These are phyloP conservation scores for Drosophila malerkotliana DNA, from an alignment of 1,140 invertebrate species.

Conservation along the genomic window DNA sequence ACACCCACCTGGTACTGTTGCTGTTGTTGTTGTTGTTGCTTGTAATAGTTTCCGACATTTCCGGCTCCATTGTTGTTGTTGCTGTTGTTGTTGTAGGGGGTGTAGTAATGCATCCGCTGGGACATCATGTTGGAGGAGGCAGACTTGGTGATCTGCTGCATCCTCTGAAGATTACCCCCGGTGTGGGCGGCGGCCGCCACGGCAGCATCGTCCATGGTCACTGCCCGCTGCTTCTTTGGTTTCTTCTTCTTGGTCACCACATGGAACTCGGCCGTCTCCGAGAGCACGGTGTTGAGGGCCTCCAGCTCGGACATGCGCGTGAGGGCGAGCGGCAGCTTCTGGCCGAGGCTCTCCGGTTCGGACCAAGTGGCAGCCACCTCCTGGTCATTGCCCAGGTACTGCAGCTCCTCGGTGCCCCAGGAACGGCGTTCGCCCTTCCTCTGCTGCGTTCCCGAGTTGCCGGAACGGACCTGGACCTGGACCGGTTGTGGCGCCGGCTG, in stretches of 20 bases:
- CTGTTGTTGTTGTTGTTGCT: constrained; percentile 32
- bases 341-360: constrained; percentile 15
- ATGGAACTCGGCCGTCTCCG: constrained; percentile 86
- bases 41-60: constrained; percentile 6
- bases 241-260: constrained; percentile 90
- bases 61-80: background rate
- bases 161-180: constrained; percentile 66
- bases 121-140: constrained; percentile 72
- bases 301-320: constrained; percentile 70
- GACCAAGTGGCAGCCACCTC: constrained; percentile 31
- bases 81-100: constrained; percentile 28
- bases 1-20: constrained; percentile 16
- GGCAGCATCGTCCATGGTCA: constrained; percentile 76
- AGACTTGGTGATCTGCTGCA: constrained; percentile 68
- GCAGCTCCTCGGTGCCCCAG: constrained; percentile 87
- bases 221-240: constrained; percentile 87
- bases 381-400: constrained; percentile 68
- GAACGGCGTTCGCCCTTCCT: constrained; percentile 85
- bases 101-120: constrained; percentile 53
- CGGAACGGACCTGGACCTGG: constrained; percentile 25
- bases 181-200: constrained; percentile 57
- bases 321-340: constrained; percentile 28
- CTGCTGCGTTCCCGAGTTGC: constrained; percentile 8
- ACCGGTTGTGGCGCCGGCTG: background rate
- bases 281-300: constrained; percentile 65